Evolutionary conservation across 1,140 invertebrate genomes (phyloP).

Genomic region (Chymomyza costata): DNA sequence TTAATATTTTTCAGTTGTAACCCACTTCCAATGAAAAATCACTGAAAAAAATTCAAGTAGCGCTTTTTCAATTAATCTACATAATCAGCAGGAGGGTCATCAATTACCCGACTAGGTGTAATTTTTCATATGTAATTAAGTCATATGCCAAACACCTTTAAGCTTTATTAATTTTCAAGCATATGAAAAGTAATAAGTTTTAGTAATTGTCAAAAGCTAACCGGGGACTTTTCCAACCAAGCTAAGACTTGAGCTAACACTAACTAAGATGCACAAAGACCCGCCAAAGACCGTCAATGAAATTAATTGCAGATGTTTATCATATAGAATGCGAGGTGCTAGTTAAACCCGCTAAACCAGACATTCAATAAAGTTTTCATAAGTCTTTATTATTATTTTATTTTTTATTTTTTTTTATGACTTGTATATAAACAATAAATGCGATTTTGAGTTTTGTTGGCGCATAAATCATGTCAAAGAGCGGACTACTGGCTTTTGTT

Average conservation of each 20-base stretch:
- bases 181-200: slow-evolving; percentile 46
- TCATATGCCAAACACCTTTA: slow-evolving; percentile 39
- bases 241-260: slow-evolving; percentile 18
- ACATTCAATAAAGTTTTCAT: slow-evolving; percentile 46
- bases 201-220: slow-evolving; percentile 27
- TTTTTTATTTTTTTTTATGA: too few relatives aligned
- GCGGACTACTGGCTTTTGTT: too few relatives aligned
- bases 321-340: slow-evolving; percentile 2
- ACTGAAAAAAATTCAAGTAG: too few relatives aligned
- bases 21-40: too few relatives aligned
- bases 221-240: slow-evolving; percentile 7
- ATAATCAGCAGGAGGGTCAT: too few relatives aligned
- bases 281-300: too few relatives aligned
- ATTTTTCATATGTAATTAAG: slow-evolving; percentile 62
- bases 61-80: too few relatives aligned
- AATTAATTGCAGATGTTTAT: slow-evolving; percentile 62
- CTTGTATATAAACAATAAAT: slow-evolving; percentile 47
- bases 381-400: too few relatives aligned
- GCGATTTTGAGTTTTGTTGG: slow-evolving; percentile 21
- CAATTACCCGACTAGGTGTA: slow-evolving; percentile 40
- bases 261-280: slow-evolving; percentile 7
- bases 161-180: slow-evolving; percentile 65
- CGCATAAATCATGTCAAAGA: slow-evolving; percentile 29
- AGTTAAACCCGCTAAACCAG: not conserved
- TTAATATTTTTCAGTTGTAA: too few relatives aligned